A percentile compares a stretch with the other conserved stretches of the same genome.
Conservation (phyloP, 2,797 vertebrate species). For the Chrosomus eos region DNA sequence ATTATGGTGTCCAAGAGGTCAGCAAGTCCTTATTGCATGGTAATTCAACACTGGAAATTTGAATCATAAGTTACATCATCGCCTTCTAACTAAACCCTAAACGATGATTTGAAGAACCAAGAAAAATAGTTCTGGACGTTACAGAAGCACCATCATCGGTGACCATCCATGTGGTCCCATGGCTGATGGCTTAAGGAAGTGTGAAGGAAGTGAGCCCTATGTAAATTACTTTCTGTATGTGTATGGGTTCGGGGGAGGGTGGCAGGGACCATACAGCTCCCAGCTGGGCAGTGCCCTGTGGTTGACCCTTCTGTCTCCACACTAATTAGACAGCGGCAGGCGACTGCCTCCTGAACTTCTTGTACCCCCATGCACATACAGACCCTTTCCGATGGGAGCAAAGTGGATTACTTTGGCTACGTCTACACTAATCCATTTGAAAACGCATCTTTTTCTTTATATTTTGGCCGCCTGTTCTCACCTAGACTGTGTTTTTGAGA, state of each 20-base stretch:
- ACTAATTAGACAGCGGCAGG: conserved; percentile 85
- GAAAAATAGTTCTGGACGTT: background rate
- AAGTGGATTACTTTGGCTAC: conserved; percentile 20
- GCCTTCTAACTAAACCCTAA: background rate
- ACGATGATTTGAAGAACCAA: background rate
- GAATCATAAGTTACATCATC: background rate
- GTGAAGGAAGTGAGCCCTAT: conserved; percentile 65
- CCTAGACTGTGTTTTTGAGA: background rate
- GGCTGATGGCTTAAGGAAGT: conserved; percentile 51
- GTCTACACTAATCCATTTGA: background rate
- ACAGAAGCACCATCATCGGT: background rate
- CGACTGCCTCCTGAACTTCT: conserved; percentile 85
- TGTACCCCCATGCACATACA: conserved; percentile 68
- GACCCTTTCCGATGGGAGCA: conserved; percentile 34
- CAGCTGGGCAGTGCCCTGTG: conserved; percentile 85
- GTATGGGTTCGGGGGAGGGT: conserved; percentile 66
- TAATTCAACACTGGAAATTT: conserved; percentile 17
- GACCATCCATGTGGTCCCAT: conserved; percentile 35
- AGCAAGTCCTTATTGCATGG: conserved; percentile 6
- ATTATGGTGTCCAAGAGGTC: background rate
- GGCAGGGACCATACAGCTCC: conserved; percentile 78
- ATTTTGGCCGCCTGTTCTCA: background rate
- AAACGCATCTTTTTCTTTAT: background rate
- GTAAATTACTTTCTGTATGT: conserved; percentile 63
- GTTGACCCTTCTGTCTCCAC: conserved; percentile 84